Percentiles rank a stretch among this genome's conserved stretches.
Evolutionary conservation across 2,888 invertebrate species (phyloP).

Genomic region (Cephus pygmeus): DNA sequence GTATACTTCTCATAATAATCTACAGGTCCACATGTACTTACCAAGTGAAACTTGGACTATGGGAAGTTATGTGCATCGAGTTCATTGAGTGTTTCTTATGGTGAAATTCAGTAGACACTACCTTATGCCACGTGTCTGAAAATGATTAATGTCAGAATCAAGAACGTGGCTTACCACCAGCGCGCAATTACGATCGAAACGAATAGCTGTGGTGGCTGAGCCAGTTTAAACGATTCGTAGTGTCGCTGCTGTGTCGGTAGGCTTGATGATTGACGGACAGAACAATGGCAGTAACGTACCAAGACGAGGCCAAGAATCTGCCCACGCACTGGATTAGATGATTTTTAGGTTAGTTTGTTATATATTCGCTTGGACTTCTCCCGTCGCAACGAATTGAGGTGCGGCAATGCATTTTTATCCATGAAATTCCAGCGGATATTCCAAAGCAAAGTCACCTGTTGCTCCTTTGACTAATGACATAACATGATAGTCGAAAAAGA

Average conservation of each 20-base stretch:
- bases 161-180: conserved; percentile 6
- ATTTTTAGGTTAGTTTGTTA: conserved; percentile 36
- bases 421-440: conserved; percentile 24
- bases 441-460: conserved; percentile 23
- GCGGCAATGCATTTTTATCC: conserved; percentile 30
- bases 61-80: conserved; percentile 14
- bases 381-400: conserved; percentile 5
- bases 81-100: conserved; percentile 29
- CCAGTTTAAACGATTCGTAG: conserved; percentile 10
- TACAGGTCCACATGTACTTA: background rate
- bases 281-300: conserved; percentile 36
- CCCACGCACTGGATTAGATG: conserved; percentile 37
- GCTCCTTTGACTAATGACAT: background rate
- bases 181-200: conserved; percentile 30
- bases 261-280: conserved; percentile 37
- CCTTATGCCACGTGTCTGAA: background rate
- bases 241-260: background rate
- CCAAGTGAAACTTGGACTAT: background rate
- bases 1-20: background rate
- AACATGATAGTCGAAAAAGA: background rate
- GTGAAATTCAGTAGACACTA: background rate
- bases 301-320: conserved; percentile 20
- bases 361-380: conserved; percentile 16
- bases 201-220: conserved; percentile 9
- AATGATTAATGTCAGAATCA: background rate